Base-by-base conservation (phyloP, 2,888 invertebrate species). In the Heliconius sara region DNA sequence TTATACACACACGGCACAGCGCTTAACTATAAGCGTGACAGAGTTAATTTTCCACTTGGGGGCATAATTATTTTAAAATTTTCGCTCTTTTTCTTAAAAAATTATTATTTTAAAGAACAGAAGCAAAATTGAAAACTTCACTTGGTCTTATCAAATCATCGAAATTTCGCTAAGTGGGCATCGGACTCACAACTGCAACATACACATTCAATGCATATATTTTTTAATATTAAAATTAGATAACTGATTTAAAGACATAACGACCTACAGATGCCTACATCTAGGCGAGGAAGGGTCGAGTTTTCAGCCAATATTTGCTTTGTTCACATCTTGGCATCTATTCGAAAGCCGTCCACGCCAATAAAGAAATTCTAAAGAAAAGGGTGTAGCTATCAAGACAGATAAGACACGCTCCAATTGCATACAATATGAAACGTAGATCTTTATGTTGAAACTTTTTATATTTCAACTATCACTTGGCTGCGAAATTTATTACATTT, bases 251-350 rank as follows among this genome's bases (percentile, higher is more conserved):
- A 78, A n/a, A 22, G 83, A 77, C 80, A 74, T 77, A 80, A 83
- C 79, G 81, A 83, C 76, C 79, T 78, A 81, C 83, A 84, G 83
- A 85, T 84, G 77, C 80, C 73, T 81, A 81, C 79, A 85, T 86
- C 82, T 85, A 82, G 84, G 85, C 84, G 85, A 84, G 87, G 85
- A 86, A 85, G 87, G 84, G 84, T 84, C 83, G 83, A 84, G 83
- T 80, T 79, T 80, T 76, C 81, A 78, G 83, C 84, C 85, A 85
- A 83, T 85, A 85, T 85, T 86, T 84, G 85, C 89, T 88, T 91
- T 92, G 91, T 91, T 88, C 84, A 85, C 85, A 85, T 88, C 88
- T 91, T 91, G 91, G 91, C 91, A 90, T 87, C 85, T 83, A 83
- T 83, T 82, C 83, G 76, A 74, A 78, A 79, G 70, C 74, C 76